A percentile compares a stretch with the other conserved stretches of the same genome.
Conservation (phyloP, 2,797 vertebrate species). For the Furcifer pardalis region DNA sequence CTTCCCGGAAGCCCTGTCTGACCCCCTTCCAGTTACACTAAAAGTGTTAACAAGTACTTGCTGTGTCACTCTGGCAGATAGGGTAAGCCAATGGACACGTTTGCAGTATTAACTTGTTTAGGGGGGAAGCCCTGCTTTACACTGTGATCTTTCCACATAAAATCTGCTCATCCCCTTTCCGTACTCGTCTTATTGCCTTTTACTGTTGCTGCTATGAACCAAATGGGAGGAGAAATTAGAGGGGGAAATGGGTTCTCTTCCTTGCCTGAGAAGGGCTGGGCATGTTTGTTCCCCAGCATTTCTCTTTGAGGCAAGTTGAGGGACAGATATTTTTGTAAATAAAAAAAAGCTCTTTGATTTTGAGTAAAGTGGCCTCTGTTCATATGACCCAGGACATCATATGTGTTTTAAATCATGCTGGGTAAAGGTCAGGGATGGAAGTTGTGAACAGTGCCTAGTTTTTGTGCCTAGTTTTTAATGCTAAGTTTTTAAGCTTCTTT, state of each 20-base stretch:
- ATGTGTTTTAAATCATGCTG: background rate
- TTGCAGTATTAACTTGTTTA: background rate
- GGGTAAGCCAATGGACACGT: background rate
- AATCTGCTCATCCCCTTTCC: too few species aligned
- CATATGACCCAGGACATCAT: background rate
- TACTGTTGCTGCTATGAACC: background rate
- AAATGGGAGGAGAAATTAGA: background rate
- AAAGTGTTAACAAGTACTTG: background rate
- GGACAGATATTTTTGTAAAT: conserved; percentile 23
- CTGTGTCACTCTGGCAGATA: background rate
- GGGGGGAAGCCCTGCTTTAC: background rate
- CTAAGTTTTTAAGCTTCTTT: too few species aligned
- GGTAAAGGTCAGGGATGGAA: too few species aligned
- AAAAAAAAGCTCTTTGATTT: conserved; percentile 21
- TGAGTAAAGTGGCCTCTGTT: background rate
- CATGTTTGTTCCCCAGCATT: background rate
- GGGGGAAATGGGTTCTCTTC: background rate
- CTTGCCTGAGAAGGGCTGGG: background rate
- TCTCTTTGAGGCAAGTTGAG: background rate
- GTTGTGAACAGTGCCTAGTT: too few species aligned
- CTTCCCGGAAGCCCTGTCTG: background rate
- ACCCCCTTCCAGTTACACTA: background rate
- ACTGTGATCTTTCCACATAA: background rate
- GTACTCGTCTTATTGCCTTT: background rate
- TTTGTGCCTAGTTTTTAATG: too few species aligned